Evolutionary conservation across 2,888 invertebrate genomes (phyloP), one percentile per base, ranked within the genome.

Genomic region (Tipula helvola): DNA sequence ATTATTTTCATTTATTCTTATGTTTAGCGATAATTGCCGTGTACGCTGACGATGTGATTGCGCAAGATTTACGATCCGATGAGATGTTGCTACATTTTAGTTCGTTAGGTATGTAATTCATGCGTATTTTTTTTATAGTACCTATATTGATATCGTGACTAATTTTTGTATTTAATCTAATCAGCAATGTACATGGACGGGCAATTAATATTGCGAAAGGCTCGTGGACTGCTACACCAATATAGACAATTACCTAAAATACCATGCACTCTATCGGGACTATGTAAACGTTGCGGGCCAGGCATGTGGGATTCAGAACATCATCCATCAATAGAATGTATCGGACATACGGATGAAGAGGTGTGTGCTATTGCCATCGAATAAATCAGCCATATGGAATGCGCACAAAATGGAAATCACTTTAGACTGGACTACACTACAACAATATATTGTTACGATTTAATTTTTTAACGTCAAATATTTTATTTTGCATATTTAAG

Each of bases 141-240:
- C n/a, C n/a, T n/a, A n/a, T n/a, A 42, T 41, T 52, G 85, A 71
- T 5, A 85, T 84, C 28, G 7, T 13, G 44, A n/a, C 47, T 86
- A 44, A 83, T 86, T 57, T 18, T 86, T 71, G 8, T 71, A 87
- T 85, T 86, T 87, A 42, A 83, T 86, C 71, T 86, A 41, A 84
- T 36, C 28, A 94, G 98, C 98, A 36, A 98, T 98, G 96, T 98
- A 98, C 91, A 99, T 99, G 98, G 97, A 98, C 90, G 98, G 97
- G 0, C 95, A 96, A 83, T 92, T 98, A 18, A 97, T 98, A 87
- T 92, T 98, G 44, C 94, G 97, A 88, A 98, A 98, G 92, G 98
- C 98, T 0, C 94, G 98, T 87, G 98, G 98, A 13, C 92, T 99
- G 3, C 93, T 98, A 0, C 95, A 98, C 91, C 96, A 98, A 90